phyloP scores from a whole-genome alignment of 2,888 invertebrate genomes.

The Lacanobia oleracea region DNA sequence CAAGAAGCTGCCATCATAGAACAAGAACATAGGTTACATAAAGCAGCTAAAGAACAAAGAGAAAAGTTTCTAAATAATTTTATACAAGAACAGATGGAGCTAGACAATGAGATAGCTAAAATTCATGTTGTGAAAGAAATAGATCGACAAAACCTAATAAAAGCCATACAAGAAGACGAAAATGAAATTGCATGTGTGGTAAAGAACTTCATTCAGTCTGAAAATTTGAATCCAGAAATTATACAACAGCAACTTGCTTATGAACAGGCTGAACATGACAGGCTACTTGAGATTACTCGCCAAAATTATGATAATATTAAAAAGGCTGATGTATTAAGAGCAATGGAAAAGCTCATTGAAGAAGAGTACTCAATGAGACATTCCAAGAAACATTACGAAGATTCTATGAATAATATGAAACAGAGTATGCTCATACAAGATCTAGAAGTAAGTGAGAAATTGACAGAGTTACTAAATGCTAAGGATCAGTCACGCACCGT shows the following conservation, averaged over 20 bases:
- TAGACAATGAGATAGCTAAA: conserved; percentile 92
- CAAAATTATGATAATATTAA: conserved; percentile 91
- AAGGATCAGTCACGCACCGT: conserved; percentile 91
- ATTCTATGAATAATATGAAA: conserved; percentile 92
- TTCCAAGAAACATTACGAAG: conserved; percentile 92
- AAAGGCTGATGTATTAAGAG: conserved; percentile 92
- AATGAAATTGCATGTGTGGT: conserved; percentile 92
- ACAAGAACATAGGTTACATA: conserved; percentile 92
- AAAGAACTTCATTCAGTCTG: conserved; percentile 91
- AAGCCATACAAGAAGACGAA: conserved; percentile 92
- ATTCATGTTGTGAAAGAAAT: conserved; percentile 92
- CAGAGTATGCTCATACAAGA: conserved; percentile 91
- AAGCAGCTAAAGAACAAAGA: conserved; percentile 91
- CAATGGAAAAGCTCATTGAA: conserved; percentile 93
- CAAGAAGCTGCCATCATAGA: conserved; percentile 92
- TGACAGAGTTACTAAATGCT: conserved; percentile 91
- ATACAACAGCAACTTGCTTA: conserved; percentile 92
- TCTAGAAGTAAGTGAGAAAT: conserved; percentile 91
- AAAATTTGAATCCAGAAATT: conserved; percentile 90
- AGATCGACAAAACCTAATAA: conserved; percentile 91
- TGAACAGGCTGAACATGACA: conserved; percentile 92
- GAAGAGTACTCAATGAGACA: conserved; percentile 92
- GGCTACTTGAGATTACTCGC: conserved; percentile 91
- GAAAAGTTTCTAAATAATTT: conserved; percentile 90
- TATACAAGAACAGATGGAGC: conserved; percentile 91